Evolutionary conservation across 2,797 vertebrate species (phyloP), one percentile per base, ranked within the genome.

Genomic region (Enteromius paludinosus): DNA sequence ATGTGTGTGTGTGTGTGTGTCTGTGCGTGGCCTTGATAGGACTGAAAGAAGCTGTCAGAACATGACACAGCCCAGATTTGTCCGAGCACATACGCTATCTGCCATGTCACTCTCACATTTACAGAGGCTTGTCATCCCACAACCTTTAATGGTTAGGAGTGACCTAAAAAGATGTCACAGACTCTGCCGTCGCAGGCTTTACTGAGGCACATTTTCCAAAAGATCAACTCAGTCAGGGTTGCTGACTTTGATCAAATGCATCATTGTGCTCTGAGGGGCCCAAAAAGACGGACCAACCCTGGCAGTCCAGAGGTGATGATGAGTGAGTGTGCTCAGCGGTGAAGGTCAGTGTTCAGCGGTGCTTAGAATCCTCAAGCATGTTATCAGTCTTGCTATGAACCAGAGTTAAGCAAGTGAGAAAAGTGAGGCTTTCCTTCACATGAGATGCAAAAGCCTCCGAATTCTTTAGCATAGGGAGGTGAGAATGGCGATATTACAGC

Each of bases 141-240:
- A 79, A 35, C 17, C 15, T 78, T 25, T 35, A 68, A 69, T 56
- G 69, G 47, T 20, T 28, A 79, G 25, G 23, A 64, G 28, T 18
- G n/a, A 75, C 8, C 61, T 70, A 65, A 75, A 83, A 77, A 45
- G 15, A 81, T 56, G 54, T 73, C 54, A 64, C 41, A 74, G 12
- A 83, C 28, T 38, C 52, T 45, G 62, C 35, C 30, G 28, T 82
- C 10, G 15, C 45, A 77, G 35, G 18, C 30, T 79, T 66, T 35
- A 77, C 56, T 30, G 35, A 80, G 56, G 74, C 33, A 75, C 54
- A 87, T 68, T 77, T 83, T 77, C 41, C 68, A 66, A 80, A 85
- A 68, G 61, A 83, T 78, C 33, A 80, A 33, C 72, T 77, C 72
- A 20, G 38, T 28, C 35, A 65, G 74, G 69, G 54, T 78, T 45